Evolutionary conservation across 1,140 invertebrate species (phyloP).

Genomic region (Drosophila pachea): DNA sequence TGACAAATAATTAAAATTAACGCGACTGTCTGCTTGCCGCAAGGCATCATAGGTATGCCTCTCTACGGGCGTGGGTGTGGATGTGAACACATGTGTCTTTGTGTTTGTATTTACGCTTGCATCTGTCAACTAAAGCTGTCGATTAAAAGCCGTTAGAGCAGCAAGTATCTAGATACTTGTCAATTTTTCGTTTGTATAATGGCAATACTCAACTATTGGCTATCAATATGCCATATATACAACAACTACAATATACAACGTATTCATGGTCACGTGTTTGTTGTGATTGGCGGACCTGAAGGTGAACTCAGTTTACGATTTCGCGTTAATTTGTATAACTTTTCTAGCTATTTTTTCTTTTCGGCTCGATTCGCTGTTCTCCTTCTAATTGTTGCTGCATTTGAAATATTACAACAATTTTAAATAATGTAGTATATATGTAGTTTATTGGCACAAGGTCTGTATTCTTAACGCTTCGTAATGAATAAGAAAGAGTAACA

Average conservation of each 20-base stretch:
- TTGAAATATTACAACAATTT: constrained; percentile 14
- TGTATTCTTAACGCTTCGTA: constrained; percentile 9
- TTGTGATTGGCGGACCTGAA: constrained; percentile 52
- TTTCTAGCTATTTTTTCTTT: constrained; percentile 16
- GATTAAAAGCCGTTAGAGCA: constrained; percentile 25
- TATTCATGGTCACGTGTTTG: constrained; percentile 64
- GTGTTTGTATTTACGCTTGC: background rate
- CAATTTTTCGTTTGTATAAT: constrained; percentile 18
- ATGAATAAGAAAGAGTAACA: background rate
- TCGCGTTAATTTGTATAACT: constrained; percentile 60
- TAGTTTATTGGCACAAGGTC: constrained; percentile 22
- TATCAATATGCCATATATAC: constrained; percentile 13
- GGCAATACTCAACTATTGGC: constrained; percentile 25
- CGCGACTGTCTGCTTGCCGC: constrained; percentile 1
- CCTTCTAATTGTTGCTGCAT: constrained; percentile 24
- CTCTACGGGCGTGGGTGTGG: background rate
- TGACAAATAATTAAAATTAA: constrained; percentile 32
- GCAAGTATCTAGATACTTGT: background rate
- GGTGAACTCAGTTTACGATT: constrained; percentile 71
- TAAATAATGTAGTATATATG: constrained; percentile 3
- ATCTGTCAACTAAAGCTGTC: constrained; percentile 22
- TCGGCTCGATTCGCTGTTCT: constrained; percentile 32
- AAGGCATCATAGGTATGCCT: background rate
- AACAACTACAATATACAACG: background rate
- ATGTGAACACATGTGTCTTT: background rate